Conservation (phyloP, 2,888 invertebrate species). For the Polietes domitor region DNA sequence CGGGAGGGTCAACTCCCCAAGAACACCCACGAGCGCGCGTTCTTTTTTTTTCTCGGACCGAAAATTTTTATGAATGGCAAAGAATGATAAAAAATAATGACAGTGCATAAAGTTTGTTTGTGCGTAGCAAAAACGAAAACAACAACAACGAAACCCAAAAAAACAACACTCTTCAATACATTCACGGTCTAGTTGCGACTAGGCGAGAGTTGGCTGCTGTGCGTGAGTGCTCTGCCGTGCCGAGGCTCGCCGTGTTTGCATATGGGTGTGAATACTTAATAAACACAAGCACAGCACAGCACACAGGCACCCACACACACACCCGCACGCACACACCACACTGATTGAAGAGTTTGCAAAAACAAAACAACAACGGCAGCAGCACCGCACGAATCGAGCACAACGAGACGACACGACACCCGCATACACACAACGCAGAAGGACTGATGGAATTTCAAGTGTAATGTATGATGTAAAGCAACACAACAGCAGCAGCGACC, state of each 20-base stretch:
- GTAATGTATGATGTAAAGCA: slow-evolving; percentile 4
- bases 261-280: slow-evolving; percentile 54
- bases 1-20: slow-evolving; percentile 14
- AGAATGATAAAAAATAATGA: slow-evolving; percentile 25
- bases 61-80: slow-evolving; percentile 26
- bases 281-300: too few species aligned
- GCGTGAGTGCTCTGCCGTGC: too few species aligned
- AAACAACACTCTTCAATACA: neutral
- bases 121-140: neutral
- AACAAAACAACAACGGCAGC: too few species aligned
- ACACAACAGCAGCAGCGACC: neutral
- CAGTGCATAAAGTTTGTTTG: slow-evolving; percentile 10
- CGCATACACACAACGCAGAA: neutral
- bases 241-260: slow-evolving; percentile 28
- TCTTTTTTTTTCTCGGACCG: neutral
- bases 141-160: neutral
- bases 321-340: neutral
- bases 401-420: too few species aligned
- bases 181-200: neutral
- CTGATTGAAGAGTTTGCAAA: neutral
- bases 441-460: slow-evolving; percentile 4
- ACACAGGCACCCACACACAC: neutral
- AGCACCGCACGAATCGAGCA: neutral
- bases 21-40: neutral
- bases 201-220: neutral